Conservation (phyloP, 2,888 invertebrate species). For the Pandemis corylana region DNA sequence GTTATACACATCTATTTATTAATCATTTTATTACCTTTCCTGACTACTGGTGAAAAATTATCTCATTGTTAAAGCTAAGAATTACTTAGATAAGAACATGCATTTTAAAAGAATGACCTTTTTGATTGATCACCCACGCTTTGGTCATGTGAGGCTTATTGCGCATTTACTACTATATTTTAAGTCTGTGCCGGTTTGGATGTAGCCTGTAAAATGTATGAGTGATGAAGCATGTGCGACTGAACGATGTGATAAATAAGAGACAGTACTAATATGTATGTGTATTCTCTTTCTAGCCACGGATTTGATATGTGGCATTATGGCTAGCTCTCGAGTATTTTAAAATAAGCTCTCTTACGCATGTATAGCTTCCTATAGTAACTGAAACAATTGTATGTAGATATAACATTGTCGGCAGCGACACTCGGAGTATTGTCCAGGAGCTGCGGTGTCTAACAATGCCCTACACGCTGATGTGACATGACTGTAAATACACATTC, state of each 20-base stretch:
- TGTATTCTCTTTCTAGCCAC: conserved; percentile 44
- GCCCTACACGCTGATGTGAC: conserved; percentile 26
- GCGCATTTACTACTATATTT: conserved; percentile 76
- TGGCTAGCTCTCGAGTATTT: conserved; percentile 40
- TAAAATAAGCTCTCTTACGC: conserved; percentile 39
- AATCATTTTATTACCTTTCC: conserved; percentile 55
- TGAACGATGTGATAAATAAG: conserved; percentile 49
- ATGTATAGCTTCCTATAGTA: conserved; percentile 23
- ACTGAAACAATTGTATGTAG: conserved; percentile 31
- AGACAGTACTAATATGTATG: conserved; percentile 63
- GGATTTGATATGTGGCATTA: conserved; percentile 40
- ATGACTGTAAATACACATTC: conserved; percentile 37
- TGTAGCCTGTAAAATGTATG: conserved; percentile 4
- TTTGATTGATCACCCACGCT: conserved; percentile 55
- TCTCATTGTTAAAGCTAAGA: conserved; percentile 49
- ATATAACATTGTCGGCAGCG: conserved; percentile 21
- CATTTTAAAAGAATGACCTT: conserved; percentile 33
- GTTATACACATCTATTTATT: conserved; percentile 53
- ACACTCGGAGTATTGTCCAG: conserved; percentile 2
- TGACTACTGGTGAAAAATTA: conserved; percentile 47
- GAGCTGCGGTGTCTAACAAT: conserved; percentile 24
- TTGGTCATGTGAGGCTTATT: conserved; percentile 76
- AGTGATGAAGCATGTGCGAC: conserved; percentile 11
- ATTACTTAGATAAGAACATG: conserved; percentile 26
- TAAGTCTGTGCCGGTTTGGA: conserved; percentile 50